These are phyloP conservation scores for Antheraea pernyi DNA, from an alignment of 1,140 invertebrate genomes.

Conservation along the genomic window DNA sequence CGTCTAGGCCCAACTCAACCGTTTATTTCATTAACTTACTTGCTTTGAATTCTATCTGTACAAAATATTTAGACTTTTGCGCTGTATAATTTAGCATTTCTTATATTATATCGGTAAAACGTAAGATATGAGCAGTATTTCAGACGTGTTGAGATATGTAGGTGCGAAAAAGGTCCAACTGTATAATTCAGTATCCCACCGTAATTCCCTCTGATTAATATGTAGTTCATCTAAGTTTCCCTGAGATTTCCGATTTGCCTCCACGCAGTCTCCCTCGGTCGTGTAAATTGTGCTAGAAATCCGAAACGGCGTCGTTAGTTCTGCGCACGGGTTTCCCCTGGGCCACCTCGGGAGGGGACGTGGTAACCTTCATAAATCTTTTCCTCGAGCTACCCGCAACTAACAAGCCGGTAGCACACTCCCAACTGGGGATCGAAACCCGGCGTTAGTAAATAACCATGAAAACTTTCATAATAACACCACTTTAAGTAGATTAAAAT, in stretches of 20 bases:
- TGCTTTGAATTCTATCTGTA: conserved; percentile 46
- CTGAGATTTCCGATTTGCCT: conserved; percentile 43
- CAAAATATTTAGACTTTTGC: conserved; percentile 26
- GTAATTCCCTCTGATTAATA: conserved; percentile 46
- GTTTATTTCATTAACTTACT: conserved; percentile 59
- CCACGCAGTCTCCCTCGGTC: conserved; percentile 28
- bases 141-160: conserved; percentile 12
- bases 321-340: conserved; percentile 53
- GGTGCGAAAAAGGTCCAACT: conserved; percentile 32
- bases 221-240: conserved; percentile 42
- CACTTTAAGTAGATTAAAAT: conserved; percentile 64
- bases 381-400: conserved; percentile 63
- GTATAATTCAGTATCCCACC: conserved; percentile 34
- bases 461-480: conserved; percentile 67
- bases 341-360: conserved; percentile 56
- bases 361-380: conserved; percentile 72
- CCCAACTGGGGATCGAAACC: conserved; percentile 39
- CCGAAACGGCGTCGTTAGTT: conserved; percentile 71
- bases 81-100: background rate
- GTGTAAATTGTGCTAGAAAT: conserved; percentile 73
- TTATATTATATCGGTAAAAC: background rate
- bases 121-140: background rate
- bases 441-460: conserved; percentile 57
- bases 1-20: conserved; percentile 46
- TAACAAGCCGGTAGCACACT: conserved; percentile 60